Evolutionary conservation across 2,888 invertebrate genomes (phyloP), one percentile per base, ranked within the genome.

Genomic region (Scelioninae gen. 1): DNA sequence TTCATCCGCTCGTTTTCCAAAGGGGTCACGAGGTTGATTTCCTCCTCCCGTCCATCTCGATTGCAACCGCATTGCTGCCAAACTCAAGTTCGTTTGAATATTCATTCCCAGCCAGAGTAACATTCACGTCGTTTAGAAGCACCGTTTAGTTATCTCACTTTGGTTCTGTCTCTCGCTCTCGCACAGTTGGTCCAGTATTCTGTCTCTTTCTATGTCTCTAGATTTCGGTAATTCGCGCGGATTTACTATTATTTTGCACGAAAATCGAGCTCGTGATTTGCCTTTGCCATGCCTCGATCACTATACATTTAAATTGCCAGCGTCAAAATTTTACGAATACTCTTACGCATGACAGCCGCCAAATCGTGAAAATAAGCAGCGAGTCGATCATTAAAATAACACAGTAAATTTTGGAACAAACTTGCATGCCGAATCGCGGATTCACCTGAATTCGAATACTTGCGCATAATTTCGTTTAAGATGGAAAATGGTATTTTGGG

Each of bases 1-100:
- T 88, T 86, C 86, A 87, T 85, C 85, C 86, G 86, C 76, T 86
- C 87, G 88, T 87, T 88, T 86, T 86, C 83, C 84, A 84, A 86
- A 88, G 85, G 86, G 88, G 87, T 88, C 87, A 87, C 84, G 71
- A 53, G 76, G 74, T 49, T 62, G 79, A 68, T 51, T 63, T 68
- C 71, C 66, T 76, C 66, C 71, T 29, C 65, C 49, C 76, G 71
- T 82, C 76, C 66, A 71, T 82, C 76, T 71, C 80, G 63, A 65
- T 58, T 68, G 82, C 82, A 58, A 69, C 53, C 49, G n/a, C n/a
- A n/a, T n/a, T n/a, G n/a, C n/a, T n/a, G 56, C 47, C 75, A 62
- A 79, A 76, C 84, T 68, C 62, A 47, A 83, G 84, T 86, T 85
- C 85, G 68, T 83, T 84, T 88, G 88, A 88, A 88, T 88, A 88